A percentile compares a stretch with the other conserved stretches of the same genome.
phyloP scores from a whole-genome alignment of 2,113 vertebrate genomes.

The Oncorhynchus tshawytscha region DNA sequence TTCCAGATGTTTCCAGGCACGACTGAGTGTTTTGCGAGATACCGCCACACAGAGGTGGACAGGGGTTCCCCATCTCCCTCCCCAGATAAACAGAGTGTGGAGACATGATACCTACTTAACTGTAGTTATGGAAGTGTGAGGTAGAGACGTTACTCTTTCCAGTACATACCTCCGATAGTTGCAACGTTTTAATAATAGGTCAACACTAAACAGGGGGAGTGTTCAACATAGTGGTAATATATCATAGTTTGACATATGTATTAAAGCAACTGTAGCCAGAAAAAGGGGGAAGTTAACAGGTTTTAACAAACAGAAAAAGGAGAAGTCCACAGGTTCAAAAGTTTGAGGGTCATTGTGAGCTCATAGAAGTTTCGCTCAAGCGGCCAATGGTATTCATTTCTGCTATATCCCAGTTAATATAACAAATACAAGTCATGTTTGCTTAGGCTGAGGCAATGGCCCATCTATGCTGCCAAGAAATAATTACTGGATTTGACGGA shows the following conservation, averaged over 20 bases:
- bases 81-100: too few relatives aligned
- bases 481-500: slow-evolving; percentile 38
- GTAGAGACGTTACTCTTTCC: too few relatives aligned
- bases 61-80: neutral
- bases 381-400: slow-evolving; percentile 22
- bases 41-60: slow-evolving; percentile 1
- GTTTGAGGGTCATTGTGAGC: slow-evolving; percentile 28
- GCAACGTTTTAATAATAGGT: too few relatives aligned
- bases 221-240: too few relatives aligned
- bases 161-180: too few relatives aligned
- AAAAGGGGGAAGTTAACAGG: neutral
- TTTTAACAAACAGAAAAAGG: neutral
- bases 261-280: neutral
- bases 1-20: slow-evolving; percentile 56
- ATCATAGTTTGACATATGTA: neutral
- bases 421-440: slow-evolving; percentile 43
- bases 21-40: slow-evolving; percentile 34
- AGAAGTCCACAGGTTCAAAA: slow-evolving; percentile 21
- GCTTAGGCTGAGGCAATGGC: slow-evolving; percentile 29
- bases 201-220: too few relatives aligned
- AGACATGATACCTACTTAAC: too few relatives aligned
- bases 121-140: too few relatives aligned
- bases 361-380: neutral
- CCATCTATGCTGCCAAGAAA: slow-evolving; percentile 37
- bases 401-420: slow-evolving; percentile 34